These are phyloP conservation scores for Petrophora chlorosata DNA, from an alignment of 2,888 invertebrate species.

Conservation along the genomic window DNA sequence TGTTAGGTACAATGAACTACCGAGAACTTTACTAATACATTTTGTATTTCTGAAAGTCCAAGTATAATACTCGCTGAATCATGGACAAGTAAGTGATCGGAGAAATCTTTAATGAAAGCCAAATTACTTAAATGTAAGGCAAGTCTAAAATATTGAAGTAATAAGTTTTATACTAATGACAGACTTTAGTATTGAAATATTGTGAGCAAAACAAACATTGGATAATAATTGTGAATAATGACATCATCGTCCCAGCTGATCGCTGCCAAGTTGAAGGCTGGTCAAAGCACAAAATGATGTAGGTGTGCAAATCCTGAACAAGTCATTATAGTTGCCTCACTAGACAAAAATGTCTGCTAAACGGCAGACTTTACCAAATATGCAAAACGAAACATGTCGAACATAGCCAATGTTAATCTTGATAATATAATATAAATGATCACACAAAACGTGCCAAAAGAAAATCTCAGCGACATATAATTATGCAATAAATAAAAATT, in stretches of 20 bases:
- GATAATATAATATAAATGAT: constrained; percentile 32
- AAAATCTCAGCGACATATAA: constrained; percentile 26
- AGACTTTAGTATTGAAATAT: constrained; percentile 23
- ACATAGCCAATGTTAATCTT: constrained; percentile 21
- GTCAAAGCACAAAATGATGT: constrained; percentile 58
- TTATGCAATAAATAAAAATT: constrained; percentile 53
- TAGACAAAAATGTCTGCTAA: constrained; percentile 28
- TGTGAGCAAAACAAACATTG: constrained; percentile 56
- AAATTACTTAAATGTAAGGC: too few species aligned
- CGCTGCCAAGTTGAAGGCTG: constrained; percentile 70
- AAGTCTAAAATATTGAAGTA: constrained; percentile 2
- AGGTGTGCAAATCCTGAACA: constrained; percentile 49
- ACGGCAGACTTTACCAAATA: constrained; percentile 19
- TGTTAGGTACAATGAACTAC: constrained; percentile 75
- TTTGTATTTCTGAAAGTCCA: constrained; percentile 51
- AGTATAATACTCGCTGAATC: constrained; percentile 52
- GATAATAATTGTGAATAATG: constrained; percentile 53
- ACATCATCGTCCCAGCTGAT: constrained; percentile 77
- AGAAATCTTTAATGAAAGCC: constrained; percentile 20
- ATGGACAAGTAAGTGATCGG: constrained; percentile 43
- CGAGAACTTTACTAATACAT: constrained; percentile 54
- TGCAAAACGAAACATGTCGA: constrained; percentile 23
- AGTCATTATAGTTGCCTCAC: constrained; percentile 51
- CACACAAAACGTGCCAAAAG: constrained; percentile 24
- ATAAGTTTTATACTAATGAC: constrained; percentile 3